Evolutionary conservation across 2,888 invertebrate genomes (phyloP), one percentile per base, ranked within the genome.

Genomic region (Ommatoiulus sabulosus): DNA sequence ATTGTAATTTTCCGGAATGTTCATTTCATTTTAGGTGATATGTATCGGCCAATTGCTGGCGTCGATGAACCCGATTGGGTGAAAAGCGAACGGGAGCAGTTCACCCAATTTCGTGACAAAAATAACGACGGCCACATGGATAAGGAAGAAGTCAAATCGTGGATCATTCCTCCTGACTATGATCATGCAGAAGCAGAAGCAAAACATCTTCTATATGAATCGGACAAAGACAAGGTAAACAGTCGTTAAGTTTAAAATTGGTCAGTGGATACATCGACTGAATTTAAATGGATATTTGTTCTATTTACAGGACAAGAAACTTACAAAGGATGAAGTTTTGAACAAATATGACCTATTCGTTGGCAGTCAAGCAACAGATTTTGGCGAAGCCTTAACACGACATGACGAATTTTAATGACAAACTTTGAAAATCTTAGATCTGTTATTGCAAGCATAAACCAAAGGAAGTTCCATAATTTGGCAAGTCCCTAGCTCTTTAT

Each of bases 321-420:
- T 99, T 46, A 97, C 96, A 10, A 97, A 96, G 92, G 95, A 95
- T 0, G 99, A 99, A 93, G 95, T 99, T 52, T 93, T 99, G 44
- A 96, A 96, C 89, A 99, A 99, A 92, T 99, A 99, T 92, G 99
- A 99, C 93, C 94, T 99, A 12, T 99, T 99, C 93, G 99, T 99
- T 5, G 99, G 99, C 63, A 99, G 99, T 0, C 99, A 99, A 93
- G 99, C 98, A 0, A 99, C 99, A 0, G 99, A 99, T 93, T 99
- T 99, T 92, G 99, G 99, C 0, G 98, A 99, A 92, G 98, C 98
- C 7, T 94, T 99, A 20, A 95, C 96, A 0, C 95, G 97, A 91
- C 99, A 99, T 92, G 99, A 99, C 92, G 99, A 99, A 93, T 98
- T 99, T 93, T 99, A 95, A 92, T 89, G 57, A 80, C 35, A 52